Evolutionary conservation across 2,888 invertebrate species (phyloP).

Genomic region (Taphrorychus bicolor): DNA sequence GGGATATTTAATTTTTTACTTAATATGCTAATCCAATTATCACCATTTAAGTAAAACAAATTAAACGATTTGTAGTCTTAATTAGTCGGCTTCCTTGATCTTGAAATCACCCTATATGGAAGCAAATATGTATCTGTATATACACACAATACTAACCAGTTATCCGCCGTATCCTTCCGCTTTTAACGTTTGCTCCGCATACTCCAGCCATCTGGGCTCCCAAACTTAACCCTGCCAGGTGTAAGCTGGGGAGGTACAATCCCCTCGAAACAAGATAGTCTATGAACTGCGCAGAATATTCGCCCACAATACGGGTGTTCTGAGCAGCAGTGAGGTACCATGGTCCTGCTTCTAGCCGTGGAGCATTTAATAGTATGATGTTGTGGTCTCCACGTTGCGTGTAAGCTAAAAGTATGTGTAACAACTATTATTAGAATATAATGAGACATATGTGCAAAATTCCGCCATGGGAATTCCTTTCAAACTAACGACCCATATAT

Average conservation of each 20-base stretch:
- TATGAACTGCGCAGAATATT: conserved; percentile 65
- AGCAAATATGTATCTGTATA: too few species aligned
- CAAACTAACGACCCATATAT: not conserved
- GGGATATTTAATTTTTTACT: too few species aligned
- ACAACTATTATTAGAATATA: too few species aligned
- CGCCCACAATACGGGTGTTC: conserved; percentile 69
- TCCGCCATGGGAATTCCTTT: not conserved
- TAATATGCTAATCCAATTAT: too few species aligned
- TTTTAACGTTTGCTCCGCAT: conserved; percentile 64
- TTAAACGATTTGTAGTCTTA: too few species aligned
- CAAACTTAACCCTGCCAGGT: conserved; percentile 68
- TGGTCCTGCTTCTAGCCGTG: conserved; percentile 66
- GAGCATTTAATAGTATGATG: conserved; percentile 67
- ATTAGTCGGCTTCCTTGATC: too few species aligned
- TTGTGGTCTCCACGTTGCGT: conserved; percentile 66
- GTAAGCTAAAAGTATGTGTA: conserved; percentile 60
- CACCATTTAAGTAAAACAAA: too few species aligned
- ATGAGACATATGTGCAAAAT: not conserved
- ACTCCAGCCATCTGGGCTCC: conserved; percentile 72
- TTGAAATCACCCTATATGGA: too few species aligned
- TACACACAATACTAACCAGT: conserved; percentile 59
- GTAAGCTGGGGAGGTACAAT: conserved; percentile 64
- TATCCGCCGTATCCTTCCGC: conserved; percentile 65
- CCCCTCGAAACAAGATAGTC: conserved; percentile 68
- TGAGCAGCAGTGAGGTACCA: conserved; percentile 68